A percentile compares a stretch with the other conserved stretches of the same genome.
Conservation (phyloP, 1,140 invertebrate genomes). For the Daktulosphaira vitifoliae region DNA sequence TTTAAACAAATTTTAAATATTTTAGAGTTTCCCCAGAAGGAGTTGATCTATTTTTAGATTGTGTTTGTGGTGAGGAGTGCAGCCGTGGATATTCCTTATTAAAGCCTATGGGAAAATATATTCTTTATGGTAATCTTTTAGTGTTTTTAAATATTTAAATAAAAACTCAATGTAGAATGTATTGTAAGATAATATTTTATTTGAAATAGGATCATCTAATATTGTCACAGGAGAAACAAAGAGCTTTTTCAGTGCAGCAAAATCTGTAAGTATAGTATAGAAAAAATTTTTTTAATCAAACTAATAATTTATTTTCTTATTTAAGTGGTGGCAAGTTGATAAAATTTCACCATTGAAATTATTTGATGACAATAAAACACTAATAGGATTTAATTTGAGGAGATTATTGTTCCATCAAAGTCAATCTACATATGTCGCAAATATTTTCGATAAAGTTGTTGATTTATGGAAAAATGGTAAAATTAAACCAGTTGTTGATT, state of each 20-base stretch:
- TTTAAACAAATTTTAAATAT: slow-evolving; percentile 36
- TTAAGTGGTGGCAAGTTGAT: slow-evolving; percentile 83
- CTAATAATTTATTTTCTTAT: slow-evolving; percentile 34
- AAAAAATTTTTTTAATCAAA: background rate
- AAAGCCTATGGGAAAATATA: slow-evolving; percentile 82
- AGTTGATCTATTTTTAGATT: slow-evolving; percentile 80
- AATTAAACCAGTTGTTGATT: slow-evolving; percentile 74
- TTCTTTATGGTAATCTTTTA: slow-evolving; percentile 62
- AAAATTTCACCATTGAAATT: slow-evolving; percentile 79
- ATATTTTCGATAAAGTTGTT: slow-evolving; percentile 62
- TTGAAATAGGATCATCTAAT: slow-evolving; percentile 61
- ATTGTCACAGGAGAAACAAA: slow-evolving; percentile 80
- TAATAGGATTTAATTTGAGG: slow-evolving; percentile 73
- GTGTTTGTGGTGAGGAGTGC: slow-evolving; percentile 79
- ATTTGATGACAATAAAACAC: slow-evolving; percentile 78
- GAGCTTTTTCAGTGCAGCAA: slow-evolving; percentile 76
- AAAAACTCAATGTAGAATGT: slow-evolving; percentile 11
- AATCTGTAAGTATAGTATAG: slow-evolving; percentile 57
- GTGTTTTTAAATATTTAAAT: slow-evolving; percentile 42
- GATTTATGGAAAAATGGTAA: slow-evolving; percentile 64
- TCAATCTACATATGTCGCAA: slow-evolving; percentile 58
- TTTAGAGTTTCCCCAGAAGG: slow-evolving; percentile 63
- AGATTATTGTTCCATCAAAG: slow-evolving; percentile 74
- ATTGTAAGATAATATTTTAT: background rate
- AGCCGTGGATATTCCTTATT: slow-evolving; percentile 72